A percentile compares a stretch with the other conserved stretches of the same genome.
These are phyloP conservation scores for Corythaeola cristata DNA, from an alignment of 2,113 vertebrate species.

Conservation along the genomic window DNA sequence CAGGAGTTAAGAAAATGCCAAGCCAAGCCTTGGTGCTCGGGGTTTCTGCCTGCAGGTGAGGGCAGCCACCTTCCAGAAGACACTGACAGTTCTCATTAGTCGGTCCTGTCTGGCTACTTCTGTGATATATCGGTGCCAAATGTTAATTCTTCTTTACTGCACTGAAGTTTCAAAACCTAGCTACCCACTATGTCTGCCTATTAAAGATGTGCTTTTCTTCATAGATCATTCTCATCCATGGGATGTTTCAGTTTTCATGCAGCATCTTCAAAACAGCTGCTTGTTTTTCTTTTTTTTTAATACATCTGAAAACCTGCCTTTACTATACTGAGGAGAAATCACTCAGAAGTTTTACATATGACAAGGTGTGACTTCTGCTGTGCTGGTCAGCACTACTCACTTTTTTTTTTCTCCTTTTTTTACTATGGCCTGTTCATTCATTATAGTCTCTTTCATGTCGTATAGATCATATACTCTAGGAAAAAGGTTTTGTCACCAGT, in stretches of 20 bases:
- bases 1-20: not conserved
- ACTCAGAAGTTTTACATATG: not conserved
- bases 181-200: not conserved
- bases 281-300: not conserved
- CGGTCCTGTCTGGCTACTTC: not conserved
- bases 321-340: not conserved
- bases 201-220: not conserved
- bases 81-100: rapidly evolving
- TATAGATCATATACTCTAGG: not conserved
- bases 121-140: not conserved
- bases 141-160: not conserved
- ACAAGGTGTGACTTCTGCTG: not conserved
- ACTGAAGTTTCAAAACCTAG: not conserved
- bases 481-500: not conserved
- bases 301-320: not conserved
- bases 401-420: not conserved
- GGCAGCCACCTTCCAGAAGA: not conserved
- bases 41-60: not conserved
- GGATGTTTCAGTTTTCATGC: not conserved
- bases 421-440: not conserved
- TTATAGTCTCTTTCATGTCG: not conserved
- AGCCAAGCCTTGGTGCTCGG: rapidly evolving
- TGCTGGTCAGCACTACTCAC: not conserved
- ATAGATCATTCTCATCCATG: not conserved
- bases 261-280: not conserved